Evolutionary conservation across 2,888 invertebrate genomes (phyloP).

Genomic region (Pseudococcus viburni): DNA sequence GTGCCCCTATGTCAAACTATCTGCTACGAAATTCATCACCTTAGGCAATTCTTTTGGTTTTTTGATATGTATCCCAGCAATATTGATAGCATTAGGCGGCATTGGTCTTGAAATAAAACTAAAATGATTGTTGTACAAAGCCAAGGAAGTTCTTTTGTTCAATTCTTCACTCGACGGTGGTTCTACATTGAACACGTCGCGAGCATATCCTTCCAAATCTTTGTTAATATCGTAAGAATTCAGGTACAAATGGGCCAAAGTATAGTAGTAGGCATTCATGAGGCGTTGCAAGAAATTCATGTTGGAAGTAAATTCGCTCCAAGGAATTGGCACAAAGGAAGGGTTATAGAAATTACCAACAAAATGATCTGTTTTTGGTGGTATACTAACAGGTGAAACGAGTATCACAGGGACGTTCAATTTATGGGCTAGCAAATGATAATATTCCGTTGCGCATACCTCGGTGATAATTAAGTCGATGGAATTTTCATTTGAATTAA

Average conservation of each 20-base stretch:
- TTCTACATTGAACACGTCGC: constrained; percentile 58
- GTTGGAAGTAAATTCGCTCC: background rate
- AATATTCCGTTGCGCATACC: background rate
- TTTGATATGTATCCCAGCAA: constrained; percentile 74
- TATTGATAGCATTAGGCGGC: constrained; percentile 75
- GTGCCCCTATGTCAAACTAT: no score
- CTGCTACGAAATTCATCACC: constrained; percentile 43
- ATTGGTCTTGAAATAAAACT: constrained; percentile 73
- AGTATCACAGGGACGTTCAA: background rate
- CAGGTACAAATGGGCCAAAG: background rate
- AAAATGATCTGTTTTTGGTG: background rate
- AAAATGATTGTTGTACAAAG: constrained; percentile 74
- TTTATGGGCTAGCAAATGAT: background rate
- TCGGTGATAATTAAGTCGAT: background rate
- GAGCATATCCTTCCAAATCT: background rate
- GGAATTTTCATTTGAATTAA: background rate
- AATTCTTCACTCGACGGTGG: constrained; percentile 65
- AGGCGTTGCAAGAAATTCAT: constrained; percentile 52
- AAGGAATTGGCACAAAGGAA: background rate
- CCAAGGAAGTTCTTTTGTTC: constrained; percentile 71
- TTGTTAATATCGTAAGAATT: background rate
- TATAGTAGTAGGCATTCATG: background rate
- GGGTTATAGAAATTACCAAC: background rate
- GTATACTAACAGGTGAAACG: background rate
- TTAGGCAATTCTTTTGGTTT: constrained; percentile 60